A percentile compares a stretch with the other conserved stretches of the same genome.
Conservation (phyloP, 2,797 vertebrate species). For the Crax fasciolata region DNA sequence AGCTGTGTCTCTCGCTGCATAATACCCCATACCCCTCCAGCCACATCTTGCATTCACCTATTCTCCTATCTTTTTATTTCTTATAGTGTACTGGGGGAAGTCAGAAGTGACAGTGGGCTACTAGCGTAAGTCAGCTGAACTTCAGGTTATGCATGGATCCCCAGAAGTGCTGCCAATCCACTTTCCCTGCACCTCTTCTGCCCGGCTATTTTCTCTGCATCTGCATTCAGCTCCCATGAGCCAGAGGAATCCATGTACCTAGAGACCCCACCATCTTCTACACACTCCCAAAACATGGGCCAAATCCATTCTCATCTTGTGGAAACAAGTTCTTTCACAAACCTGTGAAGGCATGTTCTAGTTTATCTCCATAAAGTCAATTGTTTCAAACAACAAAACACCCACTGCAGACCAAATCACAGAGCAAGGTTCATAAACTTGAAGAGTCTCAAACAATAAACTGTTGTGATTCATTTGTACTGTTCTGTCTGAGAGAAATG, state of each 20-base stretch:
- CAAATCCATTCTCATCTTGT: not conserved
- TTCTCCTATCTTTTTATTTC: not conserved
- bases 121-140: not conserved
- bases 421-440: not conserved
- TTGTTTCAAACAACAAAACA: slow-evolving; percentile 10
- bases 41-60: not conserved
- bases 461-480: not conserved
- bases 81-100: not conserved
- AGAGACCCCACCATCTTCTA: not conserved
- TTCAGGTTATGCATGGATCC: not conserved
- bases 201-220: not conserved
- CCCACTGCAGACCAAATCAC: not conserved
- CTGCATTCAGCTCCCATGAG: not conserved
- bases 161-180: not conserved
- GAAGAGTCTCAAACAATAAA: slow-evolving; percentile 14
- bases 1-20: not conserved
- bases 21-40: not conserved
- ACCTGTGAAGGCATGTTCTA: slow-evolving; percentile 12
- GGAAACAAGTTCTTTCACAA: slow-evolving; percentile 34
- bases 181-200: not conserved
- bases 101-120: not conserved
- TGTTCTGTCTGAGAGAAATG: slow-evolving; percentile 51
- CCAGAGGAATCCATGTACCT: not conserved
- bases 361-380: not conserved
- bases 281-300: not conserved